Percentiles rank a stretch among this genome's conserved stretches.
These are phyloP conservation scores for Nezara viridula DNA, from an alignment of 2,888 invertebrate genomes.

Conservation along the genomic window DNA sequence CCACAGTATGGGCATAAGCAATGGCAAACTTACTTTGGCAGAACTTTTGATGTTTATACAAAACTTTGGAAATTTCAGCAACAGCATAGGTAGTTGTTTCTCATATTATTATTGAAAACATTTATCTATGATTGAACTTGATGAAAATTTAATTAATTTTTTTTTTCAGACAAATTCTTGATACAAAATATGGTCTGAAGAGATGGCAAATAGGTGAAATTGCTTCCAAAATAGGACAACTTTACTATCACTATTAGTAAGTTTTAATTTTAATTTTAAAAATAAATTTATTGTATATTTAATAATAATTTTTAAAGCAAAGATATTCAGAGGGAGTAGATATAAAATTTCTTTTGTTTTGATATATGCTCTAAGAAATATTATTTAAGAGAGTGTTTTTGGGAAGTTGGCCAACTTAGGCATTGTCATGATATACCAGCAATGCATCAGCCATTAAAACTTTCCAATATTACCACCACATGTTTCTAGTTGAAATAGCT, in stretches of 20 bases:
- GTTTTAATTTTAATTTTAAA: constrained; percentile 68
- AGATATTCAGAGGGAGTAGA: not conserved
- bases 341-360: constrained; percentile 36
- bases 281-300: not conserved
- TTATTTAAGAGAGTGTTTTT: constrained; percentile 50
- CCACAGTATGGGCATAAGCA: constrained; percentile 98
- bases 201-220: constrained; percentile 99
- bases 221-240: constrained; percentile 97
- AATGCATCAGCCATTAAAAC: constrained; percentile 55
- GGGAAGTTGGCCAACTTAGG: constrained; percentile 59
- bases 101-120: not conserved
- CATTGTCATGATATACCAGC: constrained; percentile 49
- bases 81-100: constrained; percentile 80
- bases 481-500: not conserved
- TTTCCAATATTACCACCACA: constrained; percentile 41
- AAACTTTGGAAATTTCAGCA: constrained; percentile 99
- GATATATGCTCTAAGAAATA: constrained; percentile 1
- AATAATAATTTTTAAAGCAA: no score
- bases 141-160: constrained; percentile 58
- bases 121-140: not conserved
- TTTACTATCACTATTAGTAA: constrained; percentile 98
- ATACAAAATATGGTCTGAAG: constrained; percentile 94
- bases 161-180: constrained; percentile 79
- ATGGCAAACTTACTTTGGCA: constrained; percentile 97
- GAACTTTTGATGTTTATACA: constrained; percentile 97